These are phyloP conservation scores for Cydia amplana DNA, from an alignment of 1,140 invertebrate genomes.

Conservation along the genomic window DNA sequence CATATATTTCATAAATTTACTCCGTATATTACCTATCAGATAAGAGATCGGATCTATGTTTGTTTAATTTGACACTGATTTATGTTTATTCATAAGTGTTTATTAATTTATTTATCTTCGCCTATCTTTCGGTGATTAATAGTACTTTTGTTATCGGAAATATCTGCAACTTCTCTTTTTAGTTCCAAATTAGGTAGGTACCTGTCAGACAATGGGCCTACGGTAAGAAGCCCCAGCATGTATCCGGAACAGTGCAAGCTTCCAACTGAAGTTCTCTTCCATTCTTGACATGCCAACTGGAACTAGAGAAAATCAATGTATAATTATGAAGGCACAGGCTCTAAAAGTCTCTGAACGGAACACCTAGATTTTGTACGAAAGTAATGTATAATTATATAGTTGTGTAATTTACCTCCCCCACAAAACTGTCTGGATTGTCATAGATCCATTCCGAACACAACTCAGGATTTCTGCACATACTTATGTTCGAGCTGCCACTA, in stretches of 20 bases:
- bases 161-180: no score
- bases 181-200: slow-evolving; percentile 34
- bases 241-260: slow-evolving; percentile 77
- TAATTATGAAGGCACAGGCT: background rate
- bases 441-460: slow-evolving; percentile 54
- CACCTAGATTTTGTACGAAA: background rate
- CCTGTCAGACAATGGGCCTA: slow-evolving; percentile 64
- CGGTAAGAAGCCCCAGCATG: slow-evolving; percentile 58
- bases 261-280: slow-evolving; percentile 83
- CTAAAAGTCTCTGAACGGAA: no score
- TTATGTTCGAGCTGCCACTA: background rate
- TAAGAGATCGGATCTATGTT: no score
- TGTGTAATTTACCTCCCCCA: slow-evolving; percentile 50
- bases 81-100: no score
- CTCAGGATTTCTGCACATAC: background rate
- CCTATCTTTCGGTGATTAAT: background rate
- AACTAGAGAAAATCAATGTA: slow-evolving; percentile 35
- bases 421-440: slow-evolving; percentile 53
- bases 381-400: background rate
- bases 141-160: background rate
- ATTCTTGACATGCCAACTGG: slow-evolving; percentile 65
- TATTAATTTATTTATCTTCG: background rate
- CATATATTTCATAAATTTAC: no score
- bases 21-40: no score
- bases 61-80: no score